A percentile compares a stretch with the other conserved stretches of the same genome.
Evolutionary conservation across 2,113 vertebrate genomes (phyloP).

Genomic region (Pedionomus torquatus): DNA sequence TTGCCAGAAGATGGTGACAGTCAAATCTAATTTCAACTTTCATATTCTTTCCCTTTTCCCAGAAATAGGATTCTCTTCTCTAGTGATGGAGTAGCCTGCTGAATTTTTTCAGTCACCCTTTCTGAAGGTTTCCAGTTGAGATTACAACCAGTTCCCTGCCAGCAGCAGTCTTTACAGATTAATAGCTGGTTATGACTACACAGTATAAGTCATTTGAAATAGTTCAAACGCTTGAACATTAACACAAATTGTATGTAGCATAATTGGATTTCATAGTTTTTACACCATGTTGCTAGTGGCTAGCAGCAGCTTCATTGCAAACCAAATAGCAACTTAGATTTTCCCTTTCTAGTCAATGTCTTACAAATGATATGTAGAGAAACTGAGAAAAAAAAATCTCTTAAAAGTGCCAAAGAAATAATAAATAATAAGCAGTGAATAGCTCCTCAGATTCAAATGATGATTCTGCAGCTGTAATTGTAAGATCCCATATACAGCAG

Average conservation of each 20-base stretch:
- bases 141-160: background rate
- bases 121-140: background rate
- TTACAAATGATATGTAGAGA: background rate
- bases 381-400: background rate
- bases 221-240: slow-evolving; percentile 21
- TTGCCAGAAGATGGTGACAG: background rate
- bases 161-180: slow-evolving; percentile 7
- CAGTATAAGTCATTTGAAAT: slow-evolving; percentile 23
- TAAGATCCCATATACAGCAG: background rate
- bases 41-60: background rate
- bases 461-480: background rate
- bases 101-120: background rate
- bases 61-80: background rate
- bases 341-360: background rate
- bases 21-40: background rate
- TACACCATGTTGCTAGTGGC: background rate
- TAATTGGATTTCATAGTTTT: background rate
- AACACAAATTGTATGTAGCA: slow-evolving; percentile 20
- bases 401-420: background rate
- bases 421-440: background rate
- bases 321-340: background rate
- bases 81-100: background rate
- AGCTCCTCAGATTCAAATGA: background rate
- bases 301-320: slow-evolving; percentile 33
- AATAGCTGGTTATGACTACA: background rate